A percentile compares a stretch with the other conserved stretches of the same genome.
Conservation (phyloP, 2,888 invertebrate species). For the Scaptomyza polygonia region DNA sequence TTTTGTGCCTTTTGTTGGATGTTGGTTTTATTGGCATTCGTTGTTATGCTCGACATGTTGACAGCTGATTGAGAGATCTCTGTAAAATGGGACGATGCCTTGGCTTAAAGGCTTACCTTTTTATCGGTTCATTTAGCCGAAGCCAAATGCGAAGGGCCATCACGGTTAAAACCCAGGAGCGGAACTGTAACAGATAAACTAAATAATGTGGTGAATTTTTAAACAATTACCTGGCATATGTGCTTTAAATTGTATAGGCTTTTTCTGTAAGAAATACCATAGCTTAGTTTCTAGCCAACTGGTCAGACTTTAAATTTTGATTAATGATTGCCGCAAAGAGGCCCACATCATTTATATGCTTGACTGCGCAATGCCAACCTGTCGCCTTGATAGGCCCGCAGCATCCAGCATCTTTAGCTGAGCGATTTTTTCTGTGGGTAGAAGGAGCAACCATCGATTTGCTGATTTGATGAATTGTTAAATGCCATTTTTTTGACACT, state of each 20-base stretch:
- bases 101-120: conserved; percentile 58
- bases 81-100: conserved; percentile 35
- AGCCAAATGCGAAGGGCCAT: conserved; percentile 53
- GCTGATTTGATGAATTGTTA: conserved; percentile 70
- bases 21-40: conserved; percentile 50
- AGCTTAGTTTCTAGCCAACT: conserved; percentile 24
- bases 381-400: conserved; percentile 42
- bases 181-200: conserved; percentile 2
- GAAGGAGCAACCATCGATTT: conserved; percentile 56
- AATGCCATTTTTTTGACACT: conserved; percentile 65
- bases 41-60: conserved; percentile 55
- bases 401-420: not conserved
- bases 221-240: conserved; percentile 4
- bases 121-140: conserved; percentile 60
- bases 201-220: not conserved
- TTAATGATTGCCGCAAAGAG: conserved; percentile 54
- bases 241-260: conserved; percentile 6
- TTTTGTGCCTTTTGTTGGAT: not conserved
- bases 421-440: not conserved
- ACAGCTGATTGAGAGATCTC: conserved; percentile 67
- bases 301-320: conserved; percentile 73
- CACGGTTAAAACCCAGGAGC: conserved; percentile 18
- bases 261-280: not conserved
- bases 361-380: conserved; percentile 50
- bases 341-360: conserved; percentile 74